Evolutionary conservation across 2,888 invertebrate genomes (phyloP).

Genomic region (Latrodectus elegans): DNA sequence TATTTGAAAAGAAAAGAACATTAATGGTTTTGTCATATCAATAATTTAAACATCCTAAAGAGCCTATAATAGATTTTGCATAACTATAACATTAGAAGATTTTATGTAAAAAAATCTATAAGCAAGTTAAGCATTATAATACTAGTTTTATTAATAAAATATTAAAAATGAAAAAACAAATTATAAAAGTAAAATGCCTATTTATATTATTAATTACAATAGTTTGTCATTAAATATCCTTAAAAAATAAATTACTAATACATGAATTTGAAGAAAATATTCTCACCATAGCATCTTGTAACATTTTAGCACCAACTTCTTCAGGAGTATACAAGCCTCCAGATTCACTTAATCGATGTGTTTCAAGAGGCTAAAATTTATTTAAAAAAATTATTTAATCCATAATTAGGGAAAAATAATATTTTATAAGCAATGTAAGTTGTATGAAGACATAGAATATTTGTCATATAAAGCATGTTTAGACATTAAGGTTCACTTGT

Average conservation of each 20-base stretch:
- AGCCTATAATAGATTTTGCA: too few relatives aligned
- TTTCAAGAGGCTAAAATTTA: conserved; percentile 79
- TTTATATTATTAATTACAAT: too few relatives aligned
- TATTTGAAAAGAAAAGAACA: too few relatives aligned
- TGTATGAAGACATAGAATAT: neutral
- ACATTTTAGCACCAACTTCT: conserved; percentile 84
- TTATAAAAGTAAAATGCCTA: too few relatives aligned
- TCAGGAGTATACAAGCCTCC: conserved; percentile 86
- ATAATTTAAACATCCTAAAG: too few relatives aligned
- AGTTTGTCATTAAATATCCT: neutral
- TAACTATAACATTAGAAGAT: too few relatives aligned
- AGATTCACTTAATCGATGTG: conserved; percentile 87
- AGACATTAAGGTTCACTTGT: too few relatives aligned
- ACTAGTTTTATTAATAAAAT: too few relatives aligned
- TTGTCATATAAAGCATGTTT: neutral
- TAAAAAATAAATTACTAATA: neutral
- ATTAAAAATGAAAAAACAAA: too few relatives aligned
- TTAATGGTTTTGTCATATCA: too few relatives aligned
- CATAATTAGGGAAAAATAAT: neutral
- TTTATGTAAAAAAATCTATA: too few relatives aligned
- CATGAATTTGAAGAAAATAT: neutral
- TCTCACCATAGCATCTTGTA: conserved; percentile 87
- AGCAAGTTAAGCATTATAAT: too few relatives aligned
- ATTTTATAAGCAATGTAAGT: neutral
- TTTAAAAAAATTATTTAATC: neutral